Base-by-base conservation (phyloP, 2,797 vertebrate species). In the Sparidentex hasta region DNA sequence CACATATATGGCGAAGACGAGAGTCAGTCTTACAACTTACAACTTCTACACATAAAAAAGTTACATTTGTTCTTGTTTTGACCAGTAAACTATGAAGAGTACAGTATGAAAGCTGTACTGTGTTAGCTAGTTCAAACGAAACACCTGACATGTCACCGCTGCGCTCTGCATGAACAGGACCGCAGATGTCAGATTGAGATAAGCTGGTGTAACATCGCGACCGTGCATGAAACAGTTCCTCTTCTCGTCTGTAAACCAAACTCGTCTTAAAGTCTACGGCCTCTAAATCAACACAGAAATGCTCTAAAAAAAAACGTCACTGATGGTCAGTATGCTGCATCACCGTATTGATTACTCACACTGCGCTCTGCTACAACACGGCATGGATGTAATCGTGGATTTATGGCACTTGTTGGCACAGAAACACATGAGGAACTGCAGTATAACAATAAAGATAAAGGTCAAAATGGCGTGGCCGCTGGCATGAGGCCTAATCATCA, bases 311-410 rank as follows among this genome's bases (percentile, higher is more conserved):
- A 33, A 33, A 33, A 3, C 29, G 2, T 27, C 2, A 29, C 29
- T 29, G 29, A 29, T 8, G 33, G 7, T 33, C 33, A 33, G 25
- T 62, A 46, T 69, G 6, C 54, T 63, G 65, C 21, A 23, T 50
- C 29, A 2, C 29, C 6, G 73, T 62, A 82, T 81, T 62, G 71
- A 83, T 61, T 16, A 46, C 0, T 48, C 13, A n/a, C n/a, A n/a
- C n/a, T 18, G 11, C 4, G n/a, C 27, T 73, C 41, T 13, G 12
- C 27, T 9, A 14, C 23, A 16, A n/a, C 29, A 65, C 65, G 71
- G 41, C 18, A 2, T 63, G 38, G 48, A 29, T 61, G n/a, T 18
- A 56, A 57, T 59, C 51, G 38, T 62, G 25, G 57, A 58, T 76
- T 69, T 55, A 80, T 74, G 62, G 52, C 25, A 7, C 7, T 17